phyloP scores from a whole-genome alignment of 2,888 invertebrate genomes.

The Stenodema calcarata region DNA sequence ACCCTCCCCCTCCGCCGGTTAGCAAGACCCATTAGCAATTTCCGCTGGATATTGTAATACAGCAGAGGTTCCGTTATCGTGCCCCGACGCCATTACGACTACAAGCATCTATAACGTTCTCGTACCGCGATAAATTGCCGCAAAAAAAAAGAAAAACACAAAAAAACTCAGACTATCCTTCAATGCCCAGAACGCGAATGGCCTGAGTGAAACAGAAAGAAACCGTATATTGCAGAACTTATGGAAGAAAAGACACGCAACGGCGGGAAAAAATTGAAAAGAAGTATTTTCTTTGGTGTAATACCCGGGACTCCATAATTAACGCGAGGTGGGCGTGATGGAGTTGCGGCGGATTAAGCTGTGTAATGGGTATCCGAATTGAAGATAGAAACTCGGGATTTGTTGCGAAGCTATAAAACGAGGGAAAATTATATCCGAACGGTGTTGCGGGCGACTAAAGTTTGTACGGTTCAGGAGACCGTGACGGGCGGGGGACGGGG shows the following conservation, averaged over 20 bases:
- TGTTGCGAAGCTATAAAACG: not conserved
- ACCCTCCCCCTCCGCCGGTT: not conserved
- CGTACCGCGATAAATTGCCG: not conserved
- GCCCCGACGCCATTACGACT: not conserved
- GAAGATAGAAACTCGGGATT: conserved; percentile 3
- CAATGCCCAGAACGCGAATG: not conserved
- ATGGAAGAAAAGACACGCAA: conserved; percentile 4
- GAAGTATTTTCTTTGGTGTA: not conserved
- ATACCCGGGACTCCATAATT: not conserved
- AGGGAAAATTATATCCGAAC: conserved; percentile 11
- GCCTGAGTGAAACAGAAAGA: conserved; percentile 1
- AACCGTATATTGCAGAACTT: not conserved
- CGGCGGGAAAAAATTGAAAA: not conserved
- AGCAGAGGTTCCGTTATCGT: not conserved
- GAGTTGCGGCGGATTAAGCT: not conserved
- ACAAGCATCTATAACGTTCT: not conserved
- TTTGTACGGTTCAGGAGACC: conserved; percentile 1
- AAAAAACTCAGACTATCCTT: not conserved
- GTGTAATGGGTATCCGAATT: not conserved
- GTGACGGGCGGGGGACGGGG: not conserved
- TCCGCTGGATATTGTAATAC: not conserved
- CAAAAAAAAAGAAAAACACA: not conserved
- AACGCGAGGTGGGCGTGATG: not conserved
- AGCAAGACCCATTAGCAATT: not conserved
- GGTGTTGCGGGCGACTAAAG: not conserved